Base-by-base conservation (phyloP, 2,888 invertebrate species). In the Heteromurus nitidus region DNA sequence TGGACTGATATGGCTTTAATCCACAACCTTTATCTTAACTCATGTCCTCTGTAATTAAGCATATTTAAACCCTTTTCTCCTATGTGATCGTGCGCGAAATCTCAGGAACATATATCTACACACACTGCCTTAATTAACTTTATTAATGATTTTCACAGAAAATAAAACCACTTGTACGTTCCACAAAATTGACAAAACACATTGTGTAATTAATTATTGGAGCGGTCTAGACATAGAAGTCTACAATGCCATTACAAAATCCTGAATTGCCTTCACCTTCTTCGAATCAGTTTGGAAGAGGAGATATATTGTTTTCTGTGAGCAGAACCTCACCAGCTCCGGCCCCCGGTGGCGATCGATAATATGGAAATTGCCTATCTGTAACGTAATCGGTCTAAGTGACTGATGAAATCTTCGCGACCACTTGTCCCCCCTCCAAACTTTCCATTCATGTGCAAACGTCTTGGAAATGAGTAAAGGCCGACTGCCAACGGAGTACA, bases 1-100 rank as follows among this genome's bases (percentile, higher is more conserved):
- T 97, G 97, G 96, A 93, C 93, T 28, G 93, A 93, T 87, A 95
- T 97, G 94, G 93, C 93, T 80, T 91, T 92, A 55, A 90, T 95
- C 74, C 94, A 94, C 88, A 95, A 95, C 89, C 94, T 97, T 74
- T 91, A 95, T 73, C 91, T 96, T 22, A 95, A 95, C 91, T 95
- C 96, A 65, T 96, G 96, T 89, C 95, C 96, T 22, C 22, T 44
- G 24, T 72, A 60, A 47, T 36, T n/a, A n/a, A n/a, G n/a, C n/a
- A n/a, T n/a, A n/a, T n/a, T n/a, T 9, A 31, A 11, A 64, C 9
- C 9, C 3, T 31, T 47, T 50, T 68, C 9, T 5, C 11, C 3
- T 58, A 18, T 22, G n/a, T n/a, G n/a, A n/a, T n/a, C n/a, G n/a
- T n/a, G n/a, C n/a, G n/a, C n/a, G n/a, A n/a, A n/a, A n/a, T n/a